These are phyloP conservation scores for Theodoxus fluviatilis DNA, from an alignment of 2,888 invertebrate genomes.

Conservation along the genomic window DNA sequence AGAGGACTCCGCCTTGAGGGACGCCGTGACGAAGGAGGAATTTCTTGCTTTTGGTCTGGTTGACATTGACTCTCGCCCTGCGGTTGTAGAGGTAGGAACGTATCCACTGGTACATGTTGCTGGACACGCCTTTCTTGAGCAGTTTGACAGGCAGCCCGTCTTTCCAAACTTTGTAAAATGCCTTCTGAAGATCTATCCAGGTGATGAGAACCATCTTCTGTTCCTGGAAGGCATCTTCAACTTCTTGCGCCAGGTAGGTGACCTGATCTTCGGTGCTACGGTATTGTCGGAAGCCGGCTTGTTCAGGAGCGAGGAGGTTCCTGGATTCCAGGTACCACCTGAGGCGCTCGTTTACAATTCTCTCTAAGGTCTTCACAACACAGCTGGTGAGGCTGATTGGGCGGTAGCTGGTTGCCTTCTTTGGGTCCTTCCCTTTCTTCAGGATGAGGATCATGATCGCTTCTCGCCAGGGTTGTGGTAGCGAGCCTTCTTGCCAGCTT, in stretches of 20 bases:
- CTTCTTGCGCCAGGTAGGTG: conserved; percentile 6
- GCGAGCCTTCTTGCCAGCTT: too few species aligned
- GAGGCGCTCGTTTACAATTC: neutral
- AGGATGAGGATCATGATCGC: too few species aligned
- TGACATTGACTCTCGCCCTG: too few species aligned
- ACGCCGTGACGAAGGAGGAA: too few species aligned
- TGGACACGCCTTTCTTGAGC: neutral
- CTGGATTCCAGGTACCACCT: conserved; percentile 8
- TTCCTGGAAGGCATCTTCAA: conserved; percentile 8
- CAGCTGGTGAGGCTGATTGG: too few species aligned
- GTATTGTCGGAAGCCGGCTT: conserved; percentile 15
- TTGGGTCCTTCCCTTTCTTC: too few species aligned
- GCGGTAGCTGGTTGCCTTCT: too few species aligned
- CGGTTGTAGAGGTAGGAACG: too few species aligned
- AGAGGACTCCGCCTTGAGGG: too few species aligned
- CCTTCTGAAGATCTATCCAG: conserved; percentile 13
- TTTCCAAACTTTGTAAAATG: conserved; percentile 1
- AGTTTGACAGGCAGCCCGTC: neutral
- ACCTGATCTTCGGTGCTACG: conserved; percentile 14
- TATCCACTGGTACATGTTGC: conserved; percentile 5
- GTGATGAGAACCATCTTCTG: neutral
- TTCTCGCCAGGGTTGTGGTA: too few species aligned
- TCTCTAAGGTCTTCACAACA: too few species aligned
- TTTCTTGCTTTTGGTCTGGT: too few species aligned
- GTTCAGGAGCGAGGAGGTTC: conserved; percentile 14